These are phyloP conservation scores for Eleutherodactylus coqui DNA, from an alignment of 2,797 vertebrate genomes.

Conservation along the genomic window DNA sequence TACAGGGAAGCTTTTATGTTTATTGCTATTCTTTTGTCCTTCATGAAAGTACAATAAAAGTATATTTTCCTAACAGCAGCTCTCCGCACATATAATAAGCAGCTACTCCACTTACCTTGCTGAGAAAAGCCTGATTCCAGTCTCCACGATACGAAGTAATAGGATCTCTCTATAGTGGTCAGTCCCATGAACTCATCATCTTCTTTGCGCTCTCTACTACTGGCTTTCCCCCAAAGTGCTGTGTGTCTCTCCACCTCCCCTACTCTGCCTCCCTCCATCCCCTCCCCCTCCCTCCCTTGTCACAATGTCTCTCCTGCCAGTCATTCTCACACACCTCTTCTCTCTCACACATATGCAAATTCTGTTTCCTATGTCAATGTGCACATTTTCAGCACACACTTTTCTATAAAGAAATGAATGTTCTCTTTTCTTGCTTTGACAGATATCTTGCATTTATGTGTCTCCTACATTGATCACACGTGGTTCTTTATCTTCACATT, in stretches of 20 bases:
- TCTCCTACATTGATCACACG: background rate
- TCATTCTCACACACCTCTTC: constrained; percentile 21
- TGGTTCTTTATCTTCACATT: background rate
- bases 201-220: constrained; percentile 9
- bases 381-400: background rate
- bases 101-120: constrained; percentile 34
- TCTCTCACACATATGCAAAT: constrained; percentile 11
- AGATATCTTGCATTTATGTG: background rate
- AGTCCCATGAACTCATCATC: background rate
- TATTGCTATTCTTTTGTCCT: background rate
- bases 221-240: constrained; percentile 14
- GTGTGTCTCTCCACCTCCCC: constrained; percentile 1
- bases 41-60: constrained; percentile 1
- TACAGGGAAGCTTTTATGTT: too few relatives aligned
- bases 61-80: background rate
- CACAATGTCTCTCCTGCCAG: constrained; percentile 39
- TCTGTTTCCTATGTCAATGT: constrained; percentile 1
- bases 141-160: background rate
- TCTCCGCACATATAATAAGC: background rate
- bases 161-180: background rate
- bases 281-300: constrained; percentile 22
- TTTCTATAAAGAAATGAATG: background rate
- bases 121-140: background rate
- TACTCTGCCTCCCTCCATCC: constrained; percentile 8
- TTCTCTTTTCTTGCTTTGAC: background rate